Evolutionary conservation across 2,888 invertebrate genomes (phyloP), one percentile per base, ranked within the genome.

Genomic region (Schizotus pectinicornis): DNA sequence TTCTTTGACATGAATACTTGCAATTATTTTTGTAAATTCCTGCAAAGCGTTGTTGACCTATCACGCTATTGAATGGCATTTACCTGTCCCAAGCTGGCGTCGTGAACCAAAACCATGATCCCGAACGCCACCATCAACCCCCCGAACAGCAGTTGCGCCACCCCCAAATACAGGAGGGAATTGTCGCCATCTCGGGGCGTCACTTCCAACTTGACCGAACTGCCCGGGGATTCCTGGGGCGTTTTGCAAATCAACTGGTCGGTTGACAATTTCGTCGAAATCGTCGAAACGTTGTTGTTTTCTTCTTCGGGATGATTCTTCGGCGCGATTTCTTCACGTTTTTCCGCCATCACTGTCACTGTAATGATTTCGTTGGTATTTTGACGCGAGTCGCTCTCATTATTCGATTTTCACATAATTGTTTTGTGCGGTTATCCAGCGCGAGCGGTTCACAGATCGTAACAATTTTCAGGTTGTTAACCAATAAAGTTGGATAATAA

Each of bases 111-210:
- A 1, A 85, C 87, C 62, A 86, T 72, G 13, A 86, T 84, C 1
- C 88, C 88, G 56, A 85, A 86, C 3, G 85, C 84, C 62, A 86
- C 83, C 78, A 88, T 80, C 66, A 86, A 76, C 56, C 86, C 80
- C 9, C 88, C 88, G 50, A 88, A 82, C 57, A 83, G 77, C 64
- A 87, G 83, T 77, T 89, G 89, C 67, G 82, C 81, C 64, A 86
- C 64, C 41, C 86, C 87, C 67, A 84, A 73, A 13, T 83, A 80
- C 69, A 85, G 80, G 56, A 88, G 82, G 37, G 47, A 50, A 30
- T 52, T 59, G 14, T 67, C 55, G 7, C 60, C 56, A 42, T 59
- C 46, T n/a, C 61, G 56, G 14, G 39, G 41, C 38, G 61, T 59
- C 11, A 62, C 65, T 39, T 60, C 56, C 48, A 59, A 49, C 1